Evolutionary conservation across 2,113 vertebrate species (phyloP).

Genomic region (Xiphias gladius): DNA sequence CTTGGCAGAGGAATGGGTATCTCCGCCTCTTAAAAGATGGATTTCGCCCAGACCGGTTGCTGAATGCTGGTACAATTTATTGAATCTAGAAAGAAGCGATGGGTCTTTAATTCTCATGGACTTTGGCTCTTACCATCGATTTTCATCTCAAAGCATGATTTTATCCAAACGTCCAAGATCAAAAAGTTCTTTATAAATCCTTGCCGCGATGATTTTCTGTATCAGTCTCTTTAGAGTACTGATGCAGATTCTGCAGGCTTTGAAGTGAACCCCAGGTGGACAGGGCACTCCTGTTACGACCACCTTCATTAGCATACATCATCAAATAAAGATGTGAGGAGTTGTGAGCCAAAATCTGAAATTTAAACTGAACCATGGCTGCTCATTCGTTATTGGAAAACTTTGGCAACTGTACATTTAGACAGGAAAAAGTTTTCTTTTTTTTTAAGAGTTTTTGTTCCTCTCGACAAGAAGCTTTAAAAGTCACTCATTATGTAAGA

Average conservation of each 20-base stretch:
- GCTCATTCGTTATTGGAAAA: background rate
- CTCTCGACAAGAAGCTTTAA: background rate
- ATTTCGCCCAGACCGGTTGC: background rate
- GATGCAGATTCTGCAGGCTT: background rate
- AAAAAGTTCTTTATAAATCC: background rate
- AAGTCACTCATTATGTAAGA: background rate
- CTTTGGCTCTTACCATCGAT: background rate
- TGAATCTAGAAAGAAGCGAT: background rate
- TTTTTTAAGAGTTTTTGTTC: background rate
- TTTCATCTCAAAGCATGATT: background rate
- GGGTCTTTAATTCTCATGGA: background rate
- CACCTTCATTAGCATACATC: background rate
- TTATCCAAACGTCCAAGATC: background rate
- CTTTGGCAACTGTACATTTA: background rate
- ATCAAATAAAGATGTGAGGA: background rate
- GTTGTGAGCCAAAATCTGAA: background rate
- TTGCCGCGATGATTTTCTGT: background rate
- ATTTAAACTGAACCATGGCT: background rate
- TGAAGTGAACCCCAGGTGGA: background rate
- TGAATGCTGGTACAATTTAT: conserved; percentile 6
- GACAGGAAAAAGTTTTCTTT: background rate
- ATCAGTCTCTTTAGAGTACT: background rate
- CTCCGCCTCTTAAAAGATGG: conserved; percentile 2
- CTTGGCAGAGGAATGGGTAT: background rate
- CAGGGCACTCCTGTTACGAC: background rate